A percentile compares a stretch with the other conserved stretches of the same genome.
Conservation (phyloP, 2,113 vertebrate genomes). For the Buteo buteo region DNA sequence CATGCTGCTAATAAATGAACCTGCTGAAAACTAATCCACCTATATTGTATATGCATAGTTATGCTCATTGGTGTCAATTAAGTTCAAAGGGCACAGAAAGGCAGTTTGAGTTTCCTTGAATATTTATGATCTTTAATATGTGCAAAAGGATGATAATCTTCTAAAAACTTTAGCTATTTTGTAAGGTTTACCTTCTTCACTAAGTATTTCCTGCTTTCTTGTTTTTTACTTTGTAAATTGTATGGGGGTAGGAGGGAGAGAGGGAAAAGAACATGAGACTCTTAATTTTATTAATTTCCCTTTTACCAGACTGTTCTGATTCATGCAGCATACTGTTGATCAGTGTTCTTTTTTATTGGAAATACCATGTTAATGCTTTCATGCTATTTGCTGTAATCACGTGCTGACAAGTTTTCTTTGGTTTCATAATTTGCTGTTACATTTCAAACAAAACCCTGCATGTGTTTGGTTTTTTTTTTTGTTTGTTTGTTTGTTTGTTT, state of each 20-base stretch:
- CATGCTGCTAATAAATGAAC: constrained; percentile 70
- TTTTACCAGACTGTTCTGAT: background rate
- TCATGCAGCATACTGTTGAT: background rate
- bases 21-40: constrained; percentile 63
- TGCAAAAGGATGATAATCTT: background rate
- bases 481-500: background rate
- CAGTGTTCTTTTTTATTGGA: background rate
- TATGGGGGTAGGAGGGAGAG: background rate
- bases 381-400: background rate
- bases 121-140: background rate
- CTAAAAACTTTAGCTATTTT: background rate
- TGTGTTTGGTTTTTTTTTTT: background rate
- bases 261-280: background rate
- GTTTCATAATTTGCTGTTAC: background rate
- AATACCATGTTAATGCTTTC: background rate
- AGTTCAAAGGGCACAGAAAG: constrained; percentile 62
- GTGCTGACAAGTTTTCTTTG: background rate
- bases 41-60: constrained; percentile 50
- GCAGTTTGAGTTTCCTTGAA: constrained; percentile 42
- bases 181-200: background rate
- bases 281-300: background rate
- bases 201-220: background rate
- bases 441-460: background rate
- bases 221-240: background rate
- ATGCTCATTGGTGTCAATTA: constrained; percentile 2